Conservation (phyloP, 1,140 invertebrate species). For the Chrysopa pallens region DNA sequence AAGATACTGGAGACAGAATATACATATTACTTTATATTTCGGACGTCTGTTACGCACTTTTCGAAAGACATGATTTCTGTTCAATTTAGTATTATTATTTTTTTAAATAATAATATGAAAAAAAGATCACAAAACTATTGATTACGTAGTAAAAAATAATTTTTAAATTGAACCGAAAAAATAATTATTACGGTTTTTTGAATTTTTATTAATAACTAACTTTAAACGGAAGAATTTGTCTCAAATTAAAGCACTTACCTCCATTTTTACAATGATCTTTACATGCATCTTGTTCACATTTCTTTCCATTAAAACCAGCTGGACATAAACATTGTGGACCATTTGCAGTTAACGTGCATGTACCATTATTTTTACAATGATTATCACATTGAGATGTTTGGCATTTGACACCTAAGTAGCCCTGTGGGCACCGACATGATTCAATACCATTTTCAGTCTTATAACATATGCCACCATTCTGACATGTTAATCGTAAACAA, state of each 20-base stretch:
- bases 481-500: conserved; percentile 15
- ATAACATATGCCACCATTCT: conserved; percentile 17
- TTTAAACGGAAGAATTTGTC: not conserved
- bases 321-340: conserved; percentile 22
- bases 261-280: conserved; percentile 34
- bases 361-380: conserved; percentile 32
- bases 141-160: no score
- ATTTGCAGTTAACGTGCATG: conserved; percentile 18
- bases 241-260: conserved; percentile 12
- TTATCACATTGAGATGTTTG: conserved; percentile 24
- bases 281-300: conserved; percentile 35
- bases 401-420: conserved; percentile 14
- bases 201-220: not conserved
- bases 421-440: conserved; percentile 14
- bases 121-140: no score
- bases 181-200: no score
- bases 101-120: no score
- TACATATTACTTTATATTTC: no score
- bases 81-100: no score
- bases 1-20: no score
- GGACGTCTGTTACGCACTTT: no score
- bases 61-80: no score
- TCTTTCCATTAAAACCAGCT: conserved; percentile 29
- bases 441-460: conserved; percentile 3
- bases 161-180: no score